Conservation (phyloP, 2,113 vertebrate genomes). For the Gyps fulvus region DNA sequence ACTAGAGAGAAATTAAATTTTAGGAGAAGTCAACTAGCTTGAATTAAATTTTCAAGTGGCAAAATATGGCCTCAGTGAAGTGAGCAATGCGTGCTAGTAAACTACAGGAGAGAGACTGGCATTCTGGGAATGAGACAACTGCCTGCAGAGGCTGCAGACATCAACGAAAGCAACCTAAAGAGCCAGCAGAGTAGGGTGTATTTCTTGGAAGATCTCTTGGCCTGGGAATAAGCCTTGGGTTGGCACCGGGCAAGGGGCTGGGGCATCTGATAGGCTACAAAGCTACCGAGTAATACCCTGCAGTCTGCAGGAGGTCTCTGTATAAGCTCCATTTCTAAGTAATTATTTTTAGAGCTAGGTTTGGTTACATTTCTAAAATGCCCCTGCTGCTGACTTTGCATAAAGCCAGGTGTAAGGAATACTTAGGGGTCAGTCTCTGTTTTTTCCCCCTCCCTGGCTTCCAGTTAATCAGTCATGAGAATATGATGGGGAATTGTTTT, state of each 20-base stretch:
- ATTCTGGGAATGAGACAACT: neutral
- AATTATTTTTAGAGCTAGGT: neutral
- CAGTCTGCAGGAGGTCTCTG: neutral
- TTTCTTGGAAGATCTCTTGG: neutral
- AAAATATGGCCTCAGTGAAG: neutral
- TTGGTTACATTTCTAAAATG: neutral
- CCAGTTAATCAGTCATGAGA: neutral
- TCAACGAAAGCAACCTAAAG: neutral
- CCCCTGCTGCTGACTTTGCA: neutral
- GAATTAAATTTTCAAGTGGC: neutral
- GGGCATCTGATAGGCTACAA: neutral
- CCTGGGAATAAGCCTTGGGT: neutral
- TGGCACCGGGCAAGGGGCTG: neutral
- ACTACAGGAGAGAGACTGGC: neutral
- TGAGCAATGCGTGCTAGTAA: neutral
- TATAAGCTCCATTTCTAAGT: neutral
- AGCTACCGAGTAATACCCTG: neutral
- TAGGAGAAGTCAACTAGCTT: neutral
- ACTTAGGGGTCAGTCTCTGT: neutral
- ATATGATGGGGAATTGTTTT: neutral
- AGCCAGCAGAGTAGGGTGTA: neutral
- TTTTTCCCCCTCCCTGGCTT: neutral
- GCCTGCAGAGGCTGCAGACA: neutral
- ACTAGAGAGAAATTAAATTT: neutral
- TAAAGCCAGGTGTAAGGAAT: neutral